A percentile compares a stretch with the other conserved stretches of the same genome.
phyloP scores from a whole-genome alignment of 2,888 invertebrate genomes.

The Chrysina gloriosa region DNA sequence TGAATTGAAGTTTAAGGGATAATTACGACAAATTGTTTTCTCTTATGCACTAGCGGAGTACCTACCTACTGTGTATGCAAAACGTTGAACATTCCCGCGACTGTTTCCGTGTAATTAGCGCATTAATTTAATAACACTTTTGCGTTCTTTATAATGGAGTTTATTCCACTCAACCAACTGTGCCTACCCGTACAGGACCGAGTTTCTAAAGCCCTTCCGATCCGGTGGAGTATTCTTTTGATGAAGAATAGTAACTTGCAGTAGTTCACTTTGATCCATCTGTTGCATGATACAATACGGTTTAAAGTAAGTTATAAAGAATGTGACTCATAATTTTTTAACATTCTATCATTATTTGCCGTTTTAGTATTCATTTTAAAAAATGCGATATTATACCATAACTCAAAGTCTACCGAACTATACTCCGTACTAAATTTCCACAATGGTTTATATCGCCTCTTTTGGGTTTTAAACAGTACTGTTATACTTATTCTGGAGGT shows the following conservation, averaged over 20 bases:
- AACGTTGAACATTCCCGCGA: constrained; percentile 6
- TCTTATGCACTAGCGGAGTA: not conserved
- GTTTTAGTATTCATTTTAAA: no score
- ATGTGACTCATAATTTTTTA: no score
- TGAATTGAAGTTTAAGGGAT: no score
- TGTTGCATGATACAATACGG: not conserved
- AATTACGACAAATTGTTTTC: constrained; percentile 33
- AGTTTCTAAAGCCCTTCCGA: constrained; percentile 3
- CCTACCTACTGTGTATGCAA: not conserved
- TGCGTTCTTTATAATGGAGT: constrained; percentile 26
- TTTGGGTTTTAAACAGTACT: no score
- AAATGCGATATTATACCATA: no score
- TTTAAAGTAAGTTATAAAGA: not conserved
- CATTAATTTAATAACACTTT: constrained; percentile 34
- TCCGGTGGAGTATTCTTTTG: constrained; percentile 14
- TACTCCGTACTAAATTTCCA: no score
- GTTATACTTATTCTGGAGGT: no score
- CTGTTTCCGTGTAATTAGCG: constrained; percentile 34
- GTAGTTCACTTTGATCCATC: constrained; percentile 23
- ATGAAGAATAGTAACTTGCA: constrained; percentile 11
- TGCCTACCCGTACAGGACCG: constrained; percentile 4
- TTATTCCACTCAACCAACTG: constrained; percentile 34
- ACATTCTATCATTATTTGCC: no score
- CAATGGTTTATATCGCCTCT: no score
- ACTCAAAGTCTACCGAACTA: no score